Base-by-base conservation (phyloP, 2,888 invertebrate genomes). In the Syrista parreyssii region DNA sequence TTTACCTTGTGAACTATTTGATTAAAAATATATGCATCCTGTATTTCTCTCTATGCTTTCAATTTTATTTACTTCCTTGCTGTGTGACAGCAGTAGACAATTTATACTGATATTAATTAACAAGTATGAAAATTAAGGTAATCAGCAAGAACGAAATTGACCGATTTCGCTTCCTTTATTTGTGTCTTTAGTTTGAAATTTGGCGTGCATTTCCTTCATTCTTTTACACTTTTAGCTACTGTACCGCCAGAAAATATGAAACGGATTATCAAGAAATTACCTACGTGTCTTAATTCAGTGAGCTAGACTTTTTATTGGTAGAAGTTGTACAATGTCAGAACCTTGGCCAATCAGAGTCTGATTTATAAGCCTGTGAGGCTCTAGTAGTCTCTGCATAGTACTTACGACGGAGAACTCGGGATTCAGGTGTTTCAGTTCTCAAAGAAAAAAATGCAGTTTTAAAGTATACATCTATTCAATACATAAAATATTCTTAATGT, bases 401-500 rank as follows among this genome's bases (percentile, higher is more conserved):
- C 55, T 23, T 15, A 71, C n/a, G 55, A 23, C 31, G 35, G 78
- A 83, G 85, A 86, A 80, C 84, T 87, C 85, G 85, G 83, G 68
- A 83, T 86, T 82, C 76, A 88, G 88, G 83, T 87, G 86, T 86
- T 87, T 82, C 84, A 85, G 84, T 87, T 86, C 84, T 83, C 78
- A 68, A 79, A 40, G 75, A 81, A 74, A 81, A 74, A 74, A 35
- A 35, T 74, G 35, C 33, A 36, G 12, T 35, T 74, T 74, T 74
- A 32, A 33, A 32, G 31, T 33, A 32, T 71, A 32, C 1, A 33
- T 23, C 71, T 33, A 11, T 15, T 71, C 12, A 15, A 35, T 4
- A 12, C 9, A 35, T 35, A 74, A 74, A 34, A 32, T 15, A 71
- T 30, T 74, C 33, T 23, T 35, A 74, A 33, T 2, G 12, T 15